Base-by-base conservation (phyloP, 2,113 vertebrate genomes). In the Hemicordylus capensis region DNA sequence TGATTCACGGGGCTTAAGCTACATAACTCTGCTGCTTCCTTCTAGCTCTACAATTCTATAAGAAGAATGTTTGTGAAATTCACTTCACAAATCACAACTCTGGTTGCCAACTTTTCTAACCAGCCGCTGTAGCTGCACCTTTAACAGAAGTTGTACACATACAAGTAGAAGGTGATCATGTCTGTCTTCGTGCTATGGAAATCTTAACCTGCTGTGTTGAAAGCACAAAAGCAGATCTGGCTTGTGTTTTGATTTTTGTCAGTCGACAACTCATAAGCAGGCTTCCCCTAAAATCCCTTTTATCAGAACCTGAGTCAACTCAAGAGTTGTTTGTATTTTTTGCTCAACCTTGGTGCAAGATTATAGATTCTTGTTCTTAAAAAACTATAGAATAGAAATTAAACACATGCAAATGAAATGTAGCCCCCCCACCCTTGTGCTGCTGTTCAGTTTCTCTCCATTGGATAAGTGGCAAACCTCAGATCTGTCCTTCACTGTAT, bases 401-500 rank as follows among this genome's bases (percentile, higher is more conserved):
- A 69, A n/a, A 70, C n/a, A 24, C 10, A 46, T 66, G 8, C 26
- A 15, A 9, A 31, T 12, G n/a, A 17, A 54, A 54, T 42, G 5
- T 58, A 34, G 31, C 64, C 69, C 31, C 58, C 28, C 15, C n/a
- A n/a, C 46, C 66, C 58, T 9, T 34, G 11, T 24, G 42, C 22
- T 34, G 37, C 22, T 26, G 42, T 17, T 17, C 72, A 28, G 54
- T 22, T 44, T n/a, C 31, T 80, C 28, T 80, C 67, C 44, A 34
- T 37, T 51, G 44, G 42, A 73, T 34, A 83, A 63, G 31, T 48
- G 56, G 54, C 56, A 77, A 69, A 39, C 51, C 59, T 66, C n/a
- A 66, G 73, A 72, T 73, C 34, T 51, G 76, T 80, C 84, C 84
- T 85, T 72, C 76, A 39, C 66, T 61, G 75, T 73, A 80, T 80